These are phyloP conservation scores for Radopholus similis DNA, from an alignment of 1,140 invertebrate species.

Conservation along the genomic window DNA sequence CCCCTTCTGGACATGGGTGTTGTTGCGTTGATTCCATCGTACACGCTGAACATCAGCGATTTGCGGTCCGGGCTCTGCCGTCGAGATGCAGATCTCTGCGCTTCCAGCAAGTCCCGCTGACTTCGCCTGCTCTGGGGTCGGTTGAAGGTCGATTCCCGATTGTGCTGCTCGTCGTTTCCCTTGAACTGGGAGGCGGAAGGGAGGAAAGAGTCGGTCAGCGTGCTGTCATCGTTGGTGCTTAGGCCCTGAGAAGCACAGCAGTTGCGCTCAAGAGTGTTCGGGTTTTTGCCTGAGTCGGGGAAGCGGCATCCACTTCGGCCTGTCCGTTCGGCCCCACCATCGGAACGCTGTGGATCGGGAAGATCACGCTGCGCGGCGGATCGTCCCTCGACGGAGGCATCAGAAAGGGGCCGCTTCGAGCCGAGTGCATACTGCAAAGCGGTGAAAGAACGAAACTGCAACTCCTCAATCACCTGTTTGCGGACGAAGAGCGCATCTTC, in stretches of 20 bases:
- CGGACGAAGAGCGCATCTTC: slow-evolving; percentile 16
- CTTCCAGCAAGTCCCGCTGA: not conserved
- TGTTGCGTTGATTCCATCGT: not conserved
- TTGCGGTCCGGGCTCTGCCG: slow-evolving; percentile 10
- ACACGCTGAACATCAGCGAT: slow-evolving; percentile 17
- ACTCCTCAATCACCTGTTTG: slow-evolving; percentile 1
- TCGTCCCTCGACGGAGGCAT: not conserved
- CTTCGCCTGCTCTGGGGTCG: not conserved
- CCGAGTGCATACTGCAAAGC: slow-evolving; percentile 20
- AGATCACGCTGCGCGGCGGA: not conserved
- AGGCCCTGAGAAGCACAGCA: not conserved
- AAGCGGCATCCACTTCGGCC: not conserved
- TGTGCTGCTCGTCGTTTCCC: not conserved
- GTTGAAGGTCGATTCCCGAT: not conserved
- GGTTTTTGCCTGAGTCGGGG: not conserved
- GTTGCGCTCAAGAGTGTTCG: not conserved
- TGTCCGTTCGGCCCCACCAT: not conserved
- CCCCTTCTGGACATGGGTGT: not conserved
- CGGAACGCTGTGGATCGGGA: no score
- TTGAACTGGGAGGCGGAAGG: slow-evolving; percentile 13
- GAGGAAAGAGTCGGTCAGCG: slow-evolving; percentile 13
- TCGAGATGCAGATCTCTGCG: not conserved
- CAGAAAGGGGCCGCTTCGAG: slow-evolving; percentile 5
- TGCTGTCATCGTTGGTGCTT: slow-evolving; percentile 14
- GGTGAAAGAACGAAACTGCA: not conserved